Base-by-base conservation (phyloP, 1,140 invertebrate genomes). In the Drosophila nigromelanica region DNA sequence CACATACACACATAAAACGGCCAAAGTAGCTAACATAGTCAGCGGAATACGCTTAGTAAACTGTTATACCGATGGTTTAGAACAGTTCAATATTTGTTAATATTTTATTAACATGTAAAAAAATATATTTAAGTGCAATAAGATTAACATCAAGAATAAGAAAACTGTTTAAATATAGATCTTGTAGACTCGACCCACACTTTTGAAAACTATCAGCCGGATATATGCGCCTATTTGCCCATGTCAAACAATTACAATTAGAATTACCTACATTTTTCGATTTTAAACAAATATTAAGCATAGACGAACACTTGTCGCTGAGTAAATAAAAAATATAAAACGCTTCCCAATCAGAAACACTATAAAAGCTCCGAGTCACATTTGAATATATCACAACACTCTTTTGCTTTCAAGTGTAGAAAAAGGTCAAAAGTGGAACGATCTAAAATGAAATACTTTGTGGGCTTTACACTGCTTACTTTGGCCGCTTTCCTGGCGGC, bases 371-470 rank as follows among this genome's bases (percentile, higher is more conserved):
- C 11, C 21, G 4, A 3, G 4, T 33, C 1, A 24, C 3, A 11
- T 43, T 40, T 51, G 1, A 14, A 60, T 35, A 14, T 12, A 66
- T 52, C 54, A 59, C 40, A 67, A 3, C 39, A 42, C 12, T 33
- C 21, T 3, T 42, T 37, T 48, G 11, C 27, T 5, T 15, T 35
- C 15, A 39, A 12, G 27, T 42, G 5, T 14, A 10, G 15, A 21
- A 15, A 6, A 40, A 11, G 6, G n/a, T 8, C 4, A 30, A 35
- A 21, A 21, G 12, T 12, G 14, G 1, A 27, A 43, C 27, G 12
- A 42, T 8, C 39, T 42, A 43, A 67, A 10, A 50, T 67, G 64
- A 67, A 67, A 14, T 50, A 33, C 18, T 48, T 56, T 35, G 30
- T 39, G 10, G 11, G 39, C 5, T 56, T 18, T 10, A 18, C 33